Conservation (phyloP, 2,888 invertebrate genomes). For the Hecatera dysodea region DNA sequence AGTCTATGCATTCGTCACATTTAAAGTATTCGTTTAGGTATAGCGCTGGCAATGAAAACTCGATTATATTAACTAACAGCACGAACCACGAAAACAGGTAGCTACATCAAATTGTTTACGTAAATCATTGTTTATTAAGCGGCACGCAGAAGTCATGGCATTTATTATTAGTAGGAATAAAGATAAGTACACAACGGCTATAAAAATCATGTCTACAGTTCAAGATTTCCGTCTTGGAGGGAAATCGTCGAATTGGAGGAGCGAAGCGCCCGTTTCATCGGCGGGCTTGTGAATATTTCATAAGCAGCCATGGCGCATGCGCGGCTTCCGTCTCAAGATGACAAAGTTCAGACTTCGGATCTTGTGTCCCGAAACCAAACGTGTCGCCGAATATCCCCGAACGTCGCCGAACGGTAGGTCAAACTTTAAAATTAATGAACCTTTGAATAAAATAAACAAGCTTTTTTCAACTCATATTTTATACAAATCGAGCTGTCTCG, state of each 20-base stretch:
- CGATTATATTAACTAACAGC: constrained; percentile 22
- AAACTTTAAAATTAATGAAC: constrained; percentile 15
- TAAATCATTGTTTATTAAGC: constrained; percentile 53
- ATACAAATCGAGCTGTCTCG: constrained; percentile 25
- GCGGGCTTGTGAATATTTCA: constrained; percentile 71
- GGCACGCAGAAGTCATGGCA: constrained; percentile 57
- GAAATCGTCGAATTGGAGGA: constrained; percentile 66
- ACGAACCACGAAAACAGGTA: constrained; percentile 30
- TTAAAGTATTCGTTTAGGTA: constrained; percentile 26
- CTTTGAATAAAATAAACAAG: background rate
- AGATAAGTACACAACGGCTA: constrained; percentile 63
- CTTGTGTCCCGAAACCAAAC: constrained; percentile 49
- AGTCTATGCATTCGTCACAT: constrained; percentile 38
- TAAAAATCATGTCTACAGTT: constrained; percentile 68
- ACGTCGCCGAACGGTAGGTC: background rate
- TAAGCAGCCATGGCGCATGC: constrained; percentile 70
- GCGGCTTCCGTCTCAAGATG: constrained; percentile 65
- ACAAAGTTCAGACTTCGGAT: constrained; percentile 60
- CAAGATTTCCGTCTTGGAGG: constrained; percentile 66
- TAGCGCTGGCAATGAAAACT: constrained; percentile 30
- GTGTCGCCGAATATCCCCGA: constrained; percentile 23
- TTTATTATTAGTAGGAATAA: constrained; percentile 65
- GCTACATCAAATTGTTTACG: constrained; percentile 55
- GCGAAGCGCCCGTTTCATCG: constrained; percentile 60
- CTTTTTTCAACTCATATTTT: constrained; percentile 4